phyloP scores from a whole-genome alignment of 2,888 invertebrate genomes.

The Clepsis dumicolana region DNA sequence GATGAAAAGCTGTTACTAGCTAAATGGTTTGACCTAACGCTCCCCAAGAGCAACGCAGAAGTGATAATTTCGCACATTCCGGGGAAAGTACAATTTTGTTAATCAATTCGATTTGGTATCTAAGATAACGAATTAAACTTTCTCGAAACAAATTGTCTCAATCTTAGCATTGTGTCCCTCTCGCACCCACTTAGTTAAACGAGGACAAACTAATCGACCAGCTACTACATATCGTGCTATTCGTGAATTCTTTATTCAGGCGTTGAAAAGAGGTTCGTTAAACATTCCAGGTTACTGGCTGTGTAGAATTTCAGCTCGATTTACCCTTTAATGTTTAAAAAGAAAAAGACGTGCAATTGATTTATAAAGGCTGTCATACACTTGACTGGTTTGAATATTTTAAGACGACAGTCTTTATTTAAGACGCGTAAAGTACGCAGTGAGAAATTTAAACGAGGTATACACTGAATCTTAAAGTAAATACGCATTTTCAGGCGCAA shows the following conservation, averaged over 20 bases:
- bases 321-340: slow-evolving; percentile 16
- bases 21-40: no score
- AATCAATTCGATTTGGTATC: no score
- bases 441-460: not conserved
- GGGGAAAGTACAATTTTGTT: no score
- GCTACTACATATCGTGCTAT: not conserved
- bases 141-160: not conserved
- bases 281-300: slow-evolving; percentile 18
- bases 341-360: slow-evolving; percentile 25
- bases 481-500: no score
- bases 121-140: no score
- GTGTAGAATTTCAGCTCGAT: slow-evolving; percentile 29
- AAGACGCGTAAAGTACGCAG: not conserved
- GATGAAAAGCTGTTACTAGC: no score
- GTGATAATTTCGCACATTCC: no score
- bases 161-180: not conserved
- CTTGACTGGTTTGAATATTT: slow-evolving; percentile 7
- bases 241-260: slow-evolving; percentile 1
- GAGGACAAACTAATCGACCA: not conserved
- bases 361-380: slow-evolving; percentile 21
- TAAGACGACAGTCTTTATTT: slow-evolving; percentile 20
- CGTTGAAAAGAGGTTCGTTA: slow-evolving; percentile 16
- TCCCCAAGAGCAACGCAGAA: no score
- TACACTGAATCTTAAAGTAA: no score
- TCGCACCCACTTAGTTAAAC: not conserved